Evolutionary conservation across 2,888 invertebrate genomes (phyloP).

Genomic region (Eulithis testata): DNA sequence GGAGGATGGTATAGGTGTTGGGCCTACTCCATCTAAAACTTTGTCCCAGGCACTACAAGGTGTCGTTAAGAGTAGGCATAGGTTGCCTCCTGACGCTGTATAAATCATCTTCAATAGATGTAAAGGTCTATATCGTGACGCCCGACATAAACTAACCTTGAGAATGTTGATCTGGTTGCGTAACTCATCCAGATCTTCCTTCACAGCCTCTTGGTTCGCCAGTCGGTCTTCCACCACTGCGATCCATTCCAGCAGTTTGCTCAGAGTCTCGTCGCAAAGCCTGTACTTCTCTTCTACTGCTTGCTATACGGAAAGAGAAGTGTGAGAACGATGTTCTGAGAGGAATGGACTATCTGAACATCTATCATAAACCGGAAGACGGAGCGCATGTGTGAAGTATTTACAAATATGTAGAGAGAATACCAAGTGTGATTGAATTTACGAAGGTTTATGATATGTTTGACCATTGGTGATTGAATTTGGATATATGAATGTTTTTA

Average conservation of each 20-base stretch:
- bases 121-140: no score
- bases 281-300: conserved; percentile 97
- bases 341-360: conserved; percentile 27
- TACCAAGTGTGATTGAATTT: no score
- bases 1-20: no score
- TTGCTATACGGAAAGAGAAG: conserved; percentile 87
- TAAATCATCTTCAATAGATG: no score
- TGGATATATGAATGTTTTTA: no score
- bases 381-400: background rate
- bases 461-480: background rate
- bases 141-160: conserved; percentile 83
- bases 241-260: conserved; percentile 94
- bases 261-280: conserved; percentile 93
- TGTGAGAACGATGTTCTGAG: conserved; percentile 3
- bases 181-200: conserved; percentile 93
- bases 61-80: no score
- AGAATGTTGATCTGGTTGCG: conserved; percentile 95
- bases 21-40: no score
- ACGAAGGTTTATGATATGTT: no score
- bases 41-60: no score
- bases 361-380: conserved; percentile 20
- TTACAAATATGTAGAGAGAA: no score
- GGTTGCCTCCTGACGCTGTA: no score
- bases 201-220: conserved; percentile 93
- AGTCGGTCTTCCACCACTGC: conserved; percentile 92